Evolutionary conservation across 2,113 vertebrate genomes (phyloP), one percentile per base, ranked within the genome.

Genomic region (Dipodomys stephensi): DNA sequence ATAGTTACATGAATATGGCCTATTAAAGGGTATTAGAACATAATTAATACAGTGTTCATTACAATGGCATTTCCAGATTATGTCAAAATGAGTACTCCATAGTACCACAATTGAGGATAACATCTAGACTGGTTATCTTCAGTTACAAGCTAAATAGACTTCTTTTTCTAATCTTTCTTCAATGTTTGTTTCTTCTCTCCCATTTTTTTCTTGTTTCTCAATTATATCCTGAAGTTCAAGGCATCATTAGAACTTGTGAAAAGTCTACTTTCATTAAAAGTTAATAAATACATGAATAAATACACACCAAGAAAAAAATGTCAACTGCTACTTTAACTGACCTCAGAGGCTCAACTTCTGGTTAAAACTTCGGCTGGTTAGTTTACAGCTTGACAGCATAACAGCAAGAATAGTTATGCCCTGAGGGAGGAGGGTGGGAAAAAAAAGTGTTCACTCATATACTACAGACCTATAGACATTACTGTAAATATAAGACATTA

Each of bases 281-380:
- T 18, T 25, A 23, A 94, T 71, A 12, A 10, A 83, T 6, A 87
- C 68, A 60, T 3, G 5, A 19, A 79, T 13, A 87, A 73, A 57
- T 4, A 4, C 25, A 60, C 10, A 18, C 8, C 57, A 76, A 90
- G 27, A 1, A 23, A 92, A 20, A 20, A 69, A 65, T 23, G 95
- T 6, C n/a, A 92, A 81, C 62, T 94, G 28, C 49, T 69, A 91
- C 77, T 90, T 87, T 64, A 76, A 86, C 68, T 30, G 20, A 95
- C 86, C 69, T 95, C 68, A 95, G 67, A 90, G 90, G 35, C 27
- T 93, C 32, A 49, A 23, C 23, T 88, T 96, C 74, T 35, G 22
- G 83, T 97, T 95, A 96, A 96, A 95, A 91, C 13, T 90, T 69
- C 49, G 13, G n/a, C 79, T 73, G 49, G 95, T 71, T 68, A 6